Base-by-base conservation (phyloP, 2,888 invertebrate genomes). In the Catocala sponsa region DNA sequence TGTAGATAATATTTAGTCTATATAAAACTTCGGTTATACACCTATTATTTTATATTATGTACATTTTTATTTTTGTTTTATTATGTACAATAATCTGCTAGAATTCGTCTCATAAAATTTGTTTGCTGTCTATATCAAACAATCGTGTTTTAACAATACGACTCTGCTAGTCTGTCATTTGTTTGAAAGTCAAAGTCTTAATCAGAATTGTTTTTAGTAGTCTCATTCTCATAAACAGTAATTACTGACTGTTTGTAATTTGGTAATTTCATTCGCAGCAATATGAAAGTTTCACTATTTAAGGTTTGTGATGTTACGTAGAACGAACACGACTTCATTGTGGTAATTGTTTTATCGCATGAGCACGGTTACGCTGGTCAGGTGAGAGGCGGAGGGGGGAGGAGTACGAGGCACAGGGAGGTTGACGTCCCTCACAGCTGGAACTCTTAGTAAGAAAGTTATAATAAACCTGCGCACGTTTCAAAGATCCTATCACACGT, bases 281-380 rank as follows among this genome's bases (percentile, higher is more conserved):
- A 72, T 68, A 72, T 72, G 65, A 74, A 80, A 79, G 63, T 81
- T 83, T 74, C 55, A 77, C 71, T 63, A 78, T 84, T 82, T 84
- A 81, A 78, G 77, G 80, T 78, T 81, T 82, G 79, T 76, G 72
- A 81, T 82, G 83, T 85, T 85, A 84, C 80, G 79, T 88, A 86
- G 81, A 82, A 68, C 81, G 76, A 86, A 86, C 86, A 82, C 83
- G 81, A 87, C 83, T 91, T 88, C 84, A 86, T 84, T 85, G 87
- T 83, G 87, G 91, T 94, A 93, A 94, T 94, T 94, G 92, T 94
- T 94, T 94, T 93, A 94, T 94, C 91, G 94, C 94, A 94, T 94
- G 94, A 90, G 89, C 83, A 82, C 82, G 78, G 85, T 82, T 79
- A 83, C 85, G 81, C 70, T 85, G 86, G 87, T 82, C 85, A 88